Evolutionary conservation across 2,797 vertebrate genomes (phyloP).

Genomic region (Halcyon chelicuti): DNA sequence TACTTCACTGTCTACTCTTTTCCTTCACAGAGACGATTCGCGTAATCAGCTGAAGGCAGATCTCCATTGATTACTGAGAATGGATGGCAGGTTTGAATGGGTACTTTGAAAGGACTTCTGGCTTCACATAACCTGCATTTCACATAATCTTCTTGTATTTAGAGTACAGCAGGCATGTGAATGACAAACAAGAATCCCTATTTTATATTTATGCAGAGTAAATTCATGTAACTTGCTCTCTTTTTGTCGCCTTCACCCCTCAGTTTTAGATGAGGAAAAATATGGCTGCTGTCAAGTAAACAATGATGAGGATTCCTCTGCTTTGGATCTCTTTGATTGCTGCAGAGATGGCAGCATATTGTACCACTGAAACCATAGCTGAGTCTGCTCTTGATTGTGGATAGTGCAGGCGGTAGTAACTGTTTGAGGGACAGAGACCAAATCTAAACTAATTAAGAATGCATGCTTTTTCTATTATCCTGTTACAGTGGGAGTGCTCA

Average conservation of each 20-base stretch:
- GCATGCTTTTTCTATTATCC: neutral
- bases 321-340: neutral
- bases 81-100: fast-evolving
- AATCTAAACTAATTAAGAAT: neutral
- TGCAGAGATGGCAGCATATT: neutral
- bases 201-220: neutral
- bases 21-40: fast-evolving
- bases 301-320: neutral
- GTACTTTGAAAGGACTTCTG: neutral
- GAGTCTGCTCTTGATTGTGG: neutral
- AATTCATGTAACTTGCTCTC: neutral
- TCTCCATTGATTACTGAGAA: neutral
- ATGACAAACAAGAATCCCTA: neutral
- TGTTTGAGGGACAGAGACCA: neutral
- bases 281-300: neutral
- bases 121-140: neutral
- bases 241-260: neutral
- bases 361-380: neutral
- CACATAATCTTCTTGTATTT: neutral
- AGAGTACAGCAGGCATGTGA: neutral
- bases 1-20: neutral
- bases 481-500: neutral
- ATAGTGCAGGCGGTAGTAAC: neutral
- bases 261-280: neutral
- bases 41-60: neutral